These are phyloP conservation scores for Lasaia peninsularis DNA, from an alignment of 1,140 invertebrate species.

Conservation along the genomic window DNA sequence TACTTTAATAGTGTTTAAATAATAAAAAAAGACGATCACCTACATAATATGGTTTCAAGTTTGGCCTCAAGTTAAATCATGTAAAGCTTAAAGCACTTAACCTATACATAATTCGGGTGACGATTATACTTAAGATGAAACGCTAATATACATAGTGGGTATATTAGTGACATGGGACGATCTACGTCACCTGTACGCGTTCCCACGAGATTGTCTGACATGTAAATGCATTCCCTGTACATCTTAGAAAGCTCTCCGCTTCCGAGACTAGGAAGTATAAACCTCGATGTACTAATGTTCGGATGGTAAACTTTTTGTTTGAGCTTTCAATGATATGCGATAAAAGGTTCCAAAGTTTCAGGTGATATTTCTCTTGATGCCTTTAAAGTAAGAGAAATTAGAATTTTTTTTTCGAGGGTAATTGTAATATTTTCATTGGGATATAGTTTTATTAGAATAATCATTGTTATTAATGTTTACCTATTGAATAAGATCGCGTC, in stretches of 20 bases:
- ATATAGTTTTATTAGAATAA: no score
- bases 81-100: not conserved
- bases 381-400: no score
- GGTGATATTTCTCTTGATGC: no score
- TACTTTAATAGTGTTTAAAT: no score
- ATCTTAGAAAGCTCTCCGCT: not conserved
- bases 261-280: not conserved
- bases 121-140: not conserved
- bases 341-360: no score
- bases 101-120: not conserved
- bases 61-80: not conserved
- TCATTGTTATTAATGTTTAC: no score
- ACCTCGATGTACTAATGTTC: not conserved
- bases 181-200: not conserved
- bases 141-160: not conserved
- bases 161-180: not conserved
- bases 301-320: not conserved
- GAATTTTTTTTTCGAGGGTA: no score
- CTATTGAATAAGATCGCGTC: no score
- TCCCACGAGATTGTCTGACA: constrained; percentile 2
- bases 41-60: not conserved
- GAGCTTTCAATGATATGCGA: not conserved
- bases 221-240: constrained; percentile 3
- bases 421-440: no score
- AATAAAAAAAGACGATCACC: no score